These are phyloP conservation scores for Mormyrus proboscirostris DNA, from an alignment of 2,797 vertebrate genomes.

Conservation along the genomic window DNA sequence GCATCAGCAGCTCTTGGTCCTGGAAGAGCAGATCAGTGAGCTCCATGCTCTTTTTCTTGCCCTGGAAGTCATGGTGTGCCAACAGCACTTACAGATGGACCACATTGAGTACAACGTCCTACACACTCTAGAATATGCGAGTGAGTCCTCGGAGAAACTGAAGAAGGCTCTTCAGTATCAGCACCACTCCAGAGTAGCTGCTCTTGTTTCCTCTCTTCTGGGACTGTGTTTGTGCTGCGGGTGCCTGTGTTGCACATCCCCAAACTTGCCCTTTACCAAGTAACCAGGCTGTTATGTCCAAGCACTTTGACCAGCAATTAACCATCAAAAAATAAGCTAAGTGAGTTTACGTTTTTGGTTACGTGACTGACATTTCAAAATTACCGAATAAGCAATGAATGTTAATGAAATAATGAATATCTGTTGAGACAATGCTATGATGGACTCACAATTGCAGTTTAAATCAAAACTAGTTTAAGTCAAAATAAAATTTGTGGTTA, in stretches of 20 bases:
- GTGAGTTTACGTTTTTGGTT: background rate
- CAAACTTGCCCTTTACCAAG: constrained; percentile 11
- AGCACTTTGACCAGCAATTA: background rate
- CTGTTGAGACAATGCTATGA: background rate
- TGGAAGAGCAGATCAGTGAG: constrained; percentile 50
- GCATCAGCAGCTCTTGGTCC: constrained; percentile 49
- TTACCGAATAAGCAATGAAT: background rate
- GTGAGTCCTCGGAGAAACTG: constrained; percentile 37
- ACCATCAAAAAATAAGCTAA: background rate
- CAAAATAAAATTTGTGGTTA: background rate
- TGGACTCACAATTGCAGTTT: background rate
- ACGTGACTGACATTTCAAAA: background rate
- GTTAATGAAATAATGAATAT: background rate
- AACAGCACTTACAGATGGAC: constrained; percentile 47
- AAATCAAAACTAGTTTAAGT: background rate
- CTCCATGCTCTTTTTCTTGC: constrained; percentile 48
- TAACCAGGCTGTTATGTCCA: background rate
- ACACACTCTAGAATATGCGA: constrained; percentile 41
- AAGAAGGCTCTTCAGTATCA: constrained; percentile 51
- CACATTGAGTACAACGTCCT: constrained; percentile 51
- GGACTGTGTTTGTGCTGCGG: constrained; percentile 50
- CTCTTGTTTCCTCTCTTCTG: constrained; percentile 17
- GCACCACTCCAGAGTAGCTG: constrained; percentile 41
- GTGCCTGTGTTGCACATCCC: constrained; percentile 39
- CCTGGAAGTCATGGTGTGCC: constrained; percentile 44